Base-by-base conservation (phyloP, 1,140 invertebrate species). In the Araneus ventricosus region DNA sequence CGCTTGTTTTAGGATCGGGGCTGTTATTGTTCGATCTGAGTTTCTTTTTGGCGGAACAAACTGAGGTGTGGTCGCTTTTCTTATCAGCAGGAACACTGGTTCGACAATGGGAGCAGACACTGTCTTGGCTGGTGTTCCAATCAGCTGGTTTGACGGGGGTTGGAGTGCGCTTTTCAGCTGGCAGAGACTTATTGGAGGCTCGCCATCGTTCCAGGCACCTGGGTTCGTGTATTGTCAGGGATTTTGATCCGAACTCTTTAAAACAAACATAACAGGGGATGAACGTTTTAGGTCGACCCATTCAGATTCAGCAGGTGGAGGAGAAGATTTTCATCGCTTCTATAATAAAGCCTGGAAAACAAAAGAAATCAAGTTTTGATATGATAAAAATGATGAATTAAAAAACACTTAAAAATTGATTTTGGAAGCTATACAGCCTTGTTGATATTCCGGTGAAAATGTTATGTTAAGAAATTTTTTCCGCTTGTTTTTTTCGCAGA, bases 171-270 rank as follows among this genome's bases (percentile, higher is more conserved):
- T 93, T 93, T 27, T 96, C 95, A 57, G 95, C 95, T 22, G 97
- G 97, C 82, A 97, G 95, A 94, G 96, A 96, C 20, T 96, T 95
- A 94, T 97, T 97, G 95, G 97, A 97, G 79, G 95, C 94, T 57
- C 96, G 96, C 97, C 97, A 97, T 94, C 97, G 97, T 94, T 97
- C 96, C 52, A 98, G 94, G 94, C 97, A 98, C 94, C 97, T 97
- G 1, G 97, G 97, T 94, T 97, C 97, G 95, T 98, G 97, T 88
- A 98, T 97, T 30, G 95, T 95, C 90, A 98, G 96, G 52, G 97
- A 97, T 93, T 96, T 96, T 0, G 96, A 96, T 24, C 97, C 97
- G 95, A 97, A 98, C 94, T 97, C 96, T 91, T 97, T 96, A 7
- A 97, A 97, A 94, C 97, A 97, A 88, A 98, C 96, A 94, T 98